These are phyloP conservation scores for Coenobita brevimanus DNA, from an alignment of 1,140 invertebrate genomes.

Conservation along the genomic window DNA sequence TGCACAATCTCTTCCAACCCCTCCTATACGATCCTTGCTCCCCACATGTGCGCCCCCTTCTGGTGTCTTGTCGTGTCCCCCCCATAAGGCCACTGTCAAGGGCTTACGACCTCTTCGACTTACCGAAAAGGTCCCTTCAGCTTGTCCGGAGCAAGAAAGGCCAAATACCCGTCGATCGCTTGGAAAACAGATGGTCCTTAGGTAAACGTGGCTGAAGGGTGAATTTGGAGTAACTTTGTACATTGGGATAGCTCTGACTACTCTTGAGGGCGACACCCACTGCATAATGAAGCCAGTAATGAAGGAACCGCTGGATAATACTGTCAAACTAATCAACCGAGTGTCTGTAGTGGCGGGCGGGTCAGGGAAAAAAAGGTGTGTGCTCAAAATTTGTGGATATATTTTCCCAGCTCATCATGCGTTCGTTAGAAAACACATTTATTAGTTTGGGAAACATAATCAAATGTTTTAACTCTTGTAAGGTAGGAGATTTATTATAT, in stretches of 20 bases:
- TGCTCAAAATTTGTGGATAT: too few species aligned
- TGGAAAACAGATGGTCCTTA: too few species aligned
- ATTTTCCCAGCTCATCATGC: too few species aligned
- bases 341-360: not conserved
- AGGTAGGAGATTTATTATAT: too few species aligned
- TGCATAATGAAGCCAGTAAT: conserved; percentile 27
- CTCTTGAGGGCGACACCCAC: conserved; percentile 3
- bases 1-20: not conserved
- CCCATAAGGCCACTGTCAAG: too few species aligned
- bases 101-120: conserved; percentile 14
- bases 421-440: too few species aligned
- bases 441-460: too few species aligned
- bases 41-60: not conserved
- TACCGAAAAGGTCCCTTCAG: not conserved
- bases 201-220: not conserved
- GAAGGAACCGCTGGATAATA: conserved; percentile 13
- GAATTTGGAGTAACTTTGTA: not conserved
- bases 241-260: not conserved
- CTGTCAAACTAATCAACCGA: conserved; percentile 26
- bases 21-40: not conserved
- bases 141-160: too few species aligned
- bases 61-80: not conserved
- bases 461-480: too few species aligned
- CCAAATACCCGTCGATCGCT: too few species aligned
- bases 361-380: too few species aligned